These are phyloP conservation scores for Notodonta dromedarius DNA, from an alignment of 2,888 invertebrate species.

Conservation along the genomic window DNA sequence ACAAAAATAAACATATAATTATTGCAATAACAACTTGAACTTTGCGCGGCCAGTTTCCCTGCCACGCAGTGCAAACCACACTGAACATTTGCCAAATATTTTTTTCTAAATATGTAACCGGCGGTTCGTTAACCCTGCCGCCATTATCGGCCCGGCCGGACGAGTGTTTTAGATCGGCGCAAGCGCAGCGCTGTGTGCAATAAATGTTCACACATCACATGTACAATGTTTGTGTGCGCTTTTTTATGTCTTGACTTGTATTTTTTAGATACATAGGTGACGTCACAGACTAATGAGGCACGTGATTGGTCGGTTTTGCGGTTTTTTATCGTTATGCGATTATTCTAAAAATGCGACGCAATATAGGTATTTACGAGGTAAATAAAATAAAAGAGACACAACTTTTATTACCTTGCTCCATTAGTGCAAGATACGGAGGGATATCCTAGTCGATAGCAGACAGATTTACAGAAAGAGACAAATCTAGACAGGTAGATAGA, in stretches of 20 bases:
- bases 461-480: too few species aligned
- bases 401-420: too few species aligned
- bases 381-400: not conserved
- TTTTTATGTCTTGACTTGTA: slow-evolving; percentile 44
- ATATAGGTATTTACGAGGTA: not conserved
- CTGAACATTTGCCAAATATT: slow-evolving; percentile 83
- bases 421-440: too few species aligned
- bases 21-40: too few species aligned
- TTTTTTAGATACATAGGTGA: slow-evolving; percentile 50
- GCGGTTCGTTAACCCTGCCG: slow-evolving; percentile 66
- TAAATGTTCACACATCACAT: slow-evolving; percentile 6
- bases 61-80: slow-evolving; percentile 57
- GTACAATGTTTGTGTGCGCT: slow-evolving; percentile 36
- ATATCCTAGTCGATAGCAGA: too few species aligned
- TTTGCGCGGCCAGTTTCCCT: slow-evolving; percentile 27
- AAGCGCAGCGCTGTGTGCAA: slow-evolving; percentile 48
- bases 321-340: not conserved
- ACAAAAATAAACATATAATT: too few species aligned
- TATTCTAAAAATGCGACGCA: not conserved
- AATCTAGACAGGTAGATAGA: too few species aligned
- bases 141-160: slow-evolving; percentile 73
- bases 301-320: not conserved
- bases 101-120: slow-evolving; percentile 83
- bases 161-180: slow-evolving; percentile 78
- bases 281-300: slow-evolving; percentile 22